Base-by-base conservation (phyloP, 2,113 vertebrate species). In the Micromys minutus region DNA sequence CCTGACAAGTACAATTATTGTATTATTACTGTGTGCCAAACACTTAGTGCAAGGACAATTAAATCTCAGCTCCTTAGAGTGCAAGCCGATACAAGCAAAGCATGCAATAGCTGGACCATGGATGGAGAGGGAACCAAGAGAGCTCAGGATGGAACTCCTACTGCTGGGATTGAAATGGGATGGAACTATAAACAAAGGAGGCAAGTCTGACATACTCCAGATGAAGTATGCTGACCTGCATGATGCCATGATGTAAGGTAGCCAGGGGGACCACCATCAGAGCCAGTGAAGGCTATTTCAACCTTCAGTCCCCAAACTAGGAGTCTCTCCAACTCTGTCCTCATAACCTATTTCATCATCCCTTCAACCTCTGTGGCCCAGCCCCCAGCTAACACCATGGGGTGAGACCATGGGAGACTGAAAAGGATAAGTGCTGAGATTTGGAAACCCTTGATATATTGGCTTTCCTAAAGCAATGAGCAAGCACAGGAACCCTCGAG, bases 211-310 rank as follows among this genome's bases (percentile, higher is more conserved):
- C 7, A 5, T 45, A 7, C 39, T 91, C 61, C 42, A 69, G 36
- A 26, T 45, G 47, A n/a, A 0, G 0, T 26, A 26, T 2, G 0
- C 65, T 47, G 3, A 39, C 42, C 83, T 86, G 3, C 50, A 87
- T 36, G 21, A 87, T 93, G 29, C 57, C 47, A 67, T 17, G 61
- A 52, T 36, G 29, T 65, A 42, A 69, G 29, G 22, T 79, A 63
- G 21, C 31, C 72, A 67, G 10, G n/a, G 13, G 9, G 5, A 34
- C 22, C 50, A 39, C 65, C 59, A 69, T 29, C 29, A 79, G 47
- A 65, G n/a, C 9, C 72, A 45, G 24, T 24, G 17, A 5, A 29
- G 34, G 5, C n/a, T 24, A 13, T 67, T 34, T 87, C n/a, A 47
- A 77, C 26, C 50, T 65, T 75, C 45, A 67, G 36, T 29, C 36